Conservation (phyloP, 2,797 vertebrate genomes). For the Enteromius treurensis region DNA sequence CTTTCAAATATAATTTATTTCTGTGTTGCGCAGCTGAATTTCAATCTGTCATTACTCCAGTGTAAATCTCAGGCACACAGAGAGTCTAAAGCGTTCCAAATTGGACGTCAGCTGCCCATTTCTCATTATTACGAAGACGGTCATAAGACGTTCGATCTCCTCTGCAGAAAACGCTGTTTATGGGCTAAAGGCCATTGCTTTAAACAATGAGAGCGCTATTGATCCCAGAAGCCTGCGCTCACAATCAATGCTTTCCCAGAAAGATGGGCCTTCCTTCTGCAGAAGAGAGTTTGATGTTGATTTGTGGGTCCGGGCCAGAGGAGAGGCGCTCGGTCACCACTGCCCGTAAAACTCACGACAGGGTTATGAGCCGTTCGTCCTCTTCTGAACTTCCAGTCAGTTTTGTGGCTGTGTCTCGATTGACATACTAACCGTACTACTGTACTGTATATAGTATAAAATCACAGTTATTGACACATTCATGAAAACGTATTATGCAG, state of each 20-base stretch:
- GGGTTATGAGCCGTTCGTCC: background rate
- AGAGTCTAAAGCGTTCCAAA: background rate
- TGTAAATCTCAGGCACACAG: no score
- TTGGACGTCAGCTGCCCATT: background rate
- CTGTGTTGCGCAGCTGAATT: no score
- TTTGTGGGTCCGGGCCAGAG: constrained; percentile 54
- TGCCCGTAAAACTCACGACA: background rate
- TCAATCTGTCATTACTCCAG: no score
- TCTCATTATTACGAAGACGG: constrained; percentile 47
- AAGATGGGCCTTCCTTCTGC: constrained; percentile 48
- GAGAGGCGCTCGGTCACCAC: constrained; percentile 18
- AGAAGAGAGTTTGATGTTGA: constrained; percentile 52
- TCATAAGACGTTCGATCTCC: constrained; percentile 39
- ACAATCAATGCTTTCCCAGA: constrained; percentile 67
- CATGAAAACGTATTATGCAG: background rate
- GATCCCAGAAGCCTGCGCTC: constrained; percentile 60
- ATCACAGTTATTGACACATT: background rate
- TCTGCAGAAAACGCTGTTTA: constrained; percentile 57
- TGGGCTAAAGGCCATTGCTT: constrained; percentile 59
- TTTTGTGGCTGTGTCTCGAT: background rate
- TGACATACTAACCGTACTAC: no score
- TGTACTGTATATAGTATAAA: background rate
- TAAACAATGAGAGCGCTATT: constrained; percentile 63
- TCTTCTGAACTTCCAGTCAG: background rate
- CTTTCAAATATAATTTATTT: no score